Percentiles rank a stretch among this genome's conserved stretches.
Evolutionary conservation across 2,888 invertebrate species (phyloP).

Genomic region (Phlogophora meticulosa): DNA sequence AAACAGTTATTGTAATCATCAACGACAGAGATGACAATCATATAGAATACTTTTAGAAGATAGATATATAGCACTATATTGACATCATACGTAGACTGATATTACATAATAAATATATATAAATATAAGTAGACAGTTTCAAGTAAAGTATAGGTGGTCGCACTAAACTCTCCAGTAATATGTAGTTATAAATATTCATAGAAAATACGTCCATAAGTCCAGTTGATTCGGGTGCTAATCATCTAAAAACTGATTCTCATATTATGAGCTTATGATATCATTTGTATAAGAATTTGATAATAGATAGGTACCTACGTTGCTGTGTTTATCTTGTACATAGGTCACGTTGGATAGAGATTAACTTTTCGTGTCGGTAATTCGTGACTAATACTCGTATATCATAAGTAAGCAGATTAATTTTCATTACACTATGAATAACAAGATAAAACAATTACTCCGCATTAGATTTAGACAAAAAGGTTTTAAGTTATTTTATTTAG

Average conservation of each 20-base stretch:
- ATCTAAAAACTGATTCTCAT: constrained; percentile 35
- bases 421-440: not conserved
- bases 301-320: not conserved
- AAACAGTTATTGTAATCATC: constrained; percentile 34
- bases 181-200: constrained; percentile 40
- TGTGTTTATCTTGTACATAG: not conserved
- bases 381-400: not conserved
- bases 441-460: not conserved
- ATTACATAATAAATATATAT: constrained; percentile 54
- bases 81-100: constrained; percentile 34
- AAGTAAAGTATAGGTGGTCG: constrained; percentile 42
- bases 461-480: not conserved
- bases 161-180: constrained; percentile 52
- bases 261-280: constrained; percentile 38
- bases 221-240: constrained; percentile 55
- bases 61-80: constrained; percentile 42
- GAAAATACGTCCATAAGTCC: constrained; percentile 64
- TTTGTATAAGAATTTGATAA: not conserved
- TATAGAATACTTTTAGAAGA: constrained; percentile 46
- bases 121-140: constrained; percentile 49
- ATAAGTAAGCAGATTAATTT: not conserved
- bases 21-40: constrained; percentile 42
- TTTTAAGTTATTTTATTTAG: not conserved
- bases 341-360: not conserved
- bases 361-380: not conserved